Conservation (phyloP, 2,113 vertebrate genomes). For the Eretmodus cyanostictus region DNA sequence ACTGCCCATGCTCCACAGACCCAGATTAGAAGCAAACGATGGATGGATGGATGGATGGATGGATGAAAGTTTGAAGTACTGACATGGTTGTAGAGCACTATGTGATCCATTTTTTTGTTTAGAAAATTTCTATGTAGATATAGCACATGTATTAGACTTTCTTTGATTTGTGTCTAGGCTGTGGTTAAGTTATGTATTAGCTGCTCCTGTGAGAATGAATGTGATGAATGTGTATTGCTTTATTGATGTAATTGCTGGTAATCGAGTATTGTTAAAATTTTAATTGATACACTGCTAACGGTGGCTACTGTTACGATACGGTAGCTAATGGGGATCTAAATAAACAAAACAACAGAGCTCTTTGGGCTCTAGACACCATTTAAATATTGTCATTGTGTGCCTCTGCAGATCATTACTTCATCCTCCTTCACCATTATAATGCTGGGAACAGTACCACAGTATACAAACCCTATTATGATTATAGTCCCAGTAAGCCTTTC, state of each 20-base stretch:
- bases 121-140: not conserved
- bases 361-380: not conserved
- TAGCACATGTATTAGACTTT: not conserved
- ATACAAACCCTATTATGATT: not conserved
- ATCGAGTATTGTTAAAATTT: not conserved
- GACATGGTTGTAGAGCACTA: not conserved
- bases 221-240: not conserved
- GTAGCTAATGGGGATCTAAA: not conserved
- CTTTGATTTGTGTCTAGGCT: not conserved
- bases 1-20: not conserved
- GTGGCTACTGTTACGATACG: not conserved
- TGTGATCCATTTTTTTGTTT: not conserved
- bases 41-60: not conserved
- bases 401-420: not conserved
- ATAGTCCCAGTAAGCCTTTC: not conserved
- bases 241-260: not conserved
- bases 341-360: not conserved
- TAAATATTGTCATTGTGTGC: not conserved
- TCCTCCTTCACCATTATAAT: not conserved
- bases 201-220: not conserved
- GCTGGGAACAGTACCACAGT: not conserved
- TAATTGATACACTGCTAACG: not conserved
- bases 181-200: not conserved
- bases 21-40: not conserved
- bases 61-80: not conserved